These are phyloP conservation scores for Fundulus diaphanus DNA, from an alignment of 2,797 vertebrate genomes.

Conservation along the genomic window DNA sequence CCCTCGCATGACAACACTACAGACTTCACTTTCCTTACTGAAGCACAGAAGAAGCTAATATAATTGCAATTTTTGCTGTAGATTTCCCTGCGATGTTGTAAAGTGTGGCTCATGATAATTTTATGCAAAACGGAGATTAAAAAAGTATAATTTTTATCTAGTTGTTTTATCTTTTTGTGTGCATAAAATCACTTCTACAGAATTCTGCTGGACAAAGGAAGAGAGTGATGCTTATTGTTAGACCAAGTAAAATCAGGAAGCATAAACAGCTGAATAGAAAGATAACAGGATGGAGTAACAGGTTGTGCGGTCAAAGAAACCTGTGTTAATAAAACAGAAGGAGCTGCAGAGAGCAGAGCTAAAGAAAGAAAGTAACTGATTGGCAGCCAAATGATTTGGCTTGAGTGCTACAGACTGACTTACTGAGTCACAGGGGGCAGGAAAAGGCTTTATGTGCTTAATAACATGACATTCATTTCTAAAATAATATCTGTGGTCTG, in stretches of 20 bases:
- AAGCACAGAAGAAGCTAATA: constrained; percentile 36
- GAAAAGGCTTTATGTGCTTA: constrained; percentile 53
- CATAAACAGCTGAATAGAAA: constrained; percentile 8
- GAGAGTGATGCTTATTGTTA: not conserved
- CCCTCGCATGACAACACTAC: not conserved
- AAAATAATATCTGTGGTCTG: constrained; percentile 54
- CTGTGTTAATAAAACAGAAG: constrained; percentile 25
- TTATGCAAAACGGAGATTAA: not conserved
- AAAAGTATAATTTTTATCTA: not conserved
- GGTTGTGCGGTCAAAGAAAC: constrained; percentile 12
- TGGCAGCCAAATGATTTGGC: constrained; percentile 48
- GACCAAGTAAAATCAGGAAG: not conserved
- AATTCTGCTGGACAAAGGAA: not conserved
- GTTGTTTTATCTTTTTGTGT: not conserved
- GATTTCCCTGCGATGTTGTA: not conserved
- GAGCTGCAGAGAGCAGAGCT: constrained; percentile 18
- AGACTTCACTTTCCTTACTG: constrained; percentile 35
- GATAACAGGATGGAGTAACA: constrained; percentile 7
- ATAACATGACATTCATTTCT: constrained; percentile 66
- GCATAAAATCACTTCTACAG: constrained; percentile 4
- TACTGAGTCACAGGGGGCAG: constrained; percentile 42
- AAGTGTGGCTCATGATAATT: not conserved
- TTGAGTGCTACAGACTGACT: constrained; percentile 36
- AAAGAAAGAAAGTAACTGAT: constrained; percentile 29
- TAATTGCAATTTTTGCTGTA: constrained; percentile 1